Conservation (phyloP, 2,113 vertebrate species). For the Amazona guildingii region DNA sequence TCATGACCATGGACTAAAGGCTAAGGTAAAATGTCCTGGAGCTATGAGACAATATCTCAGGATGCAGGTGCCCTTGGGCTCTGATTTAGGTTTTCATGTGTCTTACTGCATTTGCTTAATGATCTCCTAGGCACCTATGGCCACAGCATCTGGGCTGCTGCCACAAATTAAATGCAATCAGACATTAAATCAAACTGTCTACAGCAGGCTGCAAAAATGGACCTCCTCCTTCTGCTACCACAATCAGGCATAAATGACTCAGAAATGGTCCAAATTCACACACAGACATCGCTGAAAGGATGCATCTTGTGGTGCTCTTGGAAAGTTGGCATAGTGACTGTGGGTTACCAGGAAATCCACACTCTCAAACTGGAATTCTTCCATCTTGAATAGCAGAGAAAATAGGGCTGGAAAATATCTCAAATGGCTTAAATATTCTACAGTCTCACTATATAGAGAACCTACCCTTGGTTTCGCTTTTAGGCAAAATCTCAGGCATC, state of each 20-base stretch:
- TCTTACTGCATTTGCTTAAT: constrained; percentile 66
- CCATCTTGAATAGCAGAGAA: neutral
- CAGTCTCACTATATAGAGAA: neutral
- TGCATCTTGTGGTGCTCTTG: neutral
- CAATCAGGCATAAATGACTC: neutral
- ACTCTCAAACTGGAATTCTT: neutral
- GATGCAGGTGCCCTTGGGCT: constrained; percentile 56
- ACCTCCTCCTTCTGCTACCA: neutral
- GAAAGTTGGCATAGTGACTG: neutral
- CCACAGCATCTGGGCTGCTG: constrained; percentile 61
- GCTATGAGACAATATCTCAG: constrained; percentile 45
- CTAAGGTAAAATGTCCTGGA: constrained; percentile 37
- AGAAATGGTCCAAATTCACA: neutral
- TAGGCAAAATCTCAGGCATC: neutral
- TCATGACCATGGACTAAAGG: constrained; percentile 41
- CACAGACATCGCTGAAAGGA: neutral
- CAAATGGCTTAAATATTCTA: neutral
- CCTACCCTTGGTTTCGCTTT: neutral
- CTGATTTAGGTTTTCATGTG: constrained; percentile 58
- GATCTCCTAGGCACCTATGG: constrained; percentile 60
- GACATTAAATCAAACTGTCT: constrained; percentile 59
- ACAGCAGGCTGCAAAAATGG: constrained; percentile 1
- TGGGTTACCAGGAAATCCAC: neutral
- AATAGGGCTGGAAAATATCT: neutral
- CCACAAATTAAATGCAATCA: constrained; percentile 62